A percentile compares a stretch with the other conserved stretches of the same genome.
Conservation (phyloP, 2,113 vertebrate species). For the Nothoprocta pentlandii region DNA sequence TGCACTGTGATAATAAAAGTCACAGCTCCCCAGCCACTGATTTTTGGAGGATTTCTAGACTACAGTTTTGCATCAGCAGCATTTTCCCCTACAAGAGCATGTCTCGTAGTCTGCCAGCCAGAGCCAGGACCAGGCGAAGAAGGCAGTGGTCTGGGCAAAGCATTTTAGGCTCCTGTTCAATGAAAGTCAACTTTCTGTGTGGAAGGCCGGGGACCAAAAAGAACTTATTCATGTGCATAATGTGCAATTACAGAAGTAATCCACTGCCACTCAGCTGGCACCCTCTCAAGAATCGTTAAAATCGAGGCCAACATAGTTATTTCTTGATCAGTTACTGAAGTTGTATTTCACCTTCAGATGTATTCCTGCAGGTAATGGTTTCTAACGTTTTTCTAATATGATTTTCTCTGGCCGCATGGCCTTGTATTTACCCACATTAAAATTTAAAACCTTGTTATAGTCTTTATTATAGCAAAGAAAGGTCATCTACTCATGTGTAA, state of each 20-base stretch:
- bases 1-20: not conserved
- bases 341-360: not conserved
- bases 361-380: not conserved
- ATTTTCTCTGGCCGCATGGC: not conserved
- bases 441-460: slow-evolving; percentile 26
- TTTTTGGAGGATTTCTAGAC: not conserved
- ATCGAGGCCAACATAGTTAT: not conserved
- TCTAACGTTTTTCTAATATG: not conserved
- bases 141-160: not conserved
- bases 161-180: not conserved
- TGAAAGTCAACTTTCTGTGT: not conserved
- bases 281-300: not conserved
- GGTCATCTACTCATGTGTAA: slow-evolving; percentile 27
- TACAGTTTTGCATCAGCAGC: not conserved
- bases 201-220: not conserved
- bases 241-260: not conserved
- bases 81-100: not conserved
- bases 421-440: not conserved
- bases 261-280: not conserved
- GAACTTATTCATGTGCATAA: not conserved
- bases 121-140: not conserved
- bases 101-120: not conserved
- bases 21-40: not conserved
- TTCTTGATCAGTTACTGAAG: not conserved
- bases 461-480: slow-evolving; percentile 20